Conservation (phyloP, 2,113 vertebrate genomes). For the Albula goreensis region DNA sequence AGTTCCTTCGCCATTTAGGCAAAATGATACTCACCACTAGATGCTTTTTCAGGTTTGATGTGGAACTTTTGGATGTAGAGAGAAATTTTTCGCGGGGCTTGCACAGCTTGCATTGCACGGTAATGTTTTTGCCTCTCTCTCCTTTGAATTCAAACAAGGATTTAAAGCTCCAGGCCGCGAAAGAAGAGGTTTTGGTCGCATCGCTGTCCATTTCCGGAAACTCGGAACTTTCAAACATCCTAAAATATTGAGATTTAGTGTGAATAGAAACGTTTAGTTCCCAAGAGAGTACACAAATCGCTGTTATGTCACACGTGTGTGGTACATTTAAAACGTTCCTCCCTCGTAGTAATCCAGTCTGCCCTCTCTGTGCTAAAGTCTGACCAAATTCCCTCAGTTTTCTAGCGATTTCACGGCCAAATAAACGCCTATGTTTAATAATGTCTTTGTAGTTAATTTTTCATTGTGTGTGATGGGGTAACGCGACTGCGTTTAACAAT, state of each 20-base stretch:
- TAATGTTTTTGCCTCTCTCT: slow-evolving; percentile 26
- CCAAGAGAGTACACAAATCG: background rate
- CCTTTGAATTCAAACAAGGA: slow-evolving; percentile 2
- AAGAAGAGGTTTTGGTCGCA: background rate
- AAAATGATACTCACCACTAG: background rate
- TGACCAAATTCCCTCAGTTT: background rate
- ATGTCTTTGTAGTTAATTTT: background rate
- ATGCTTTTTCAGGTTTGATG: slow-evolving; percentile 10
- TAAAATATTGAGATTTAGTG: background rate
- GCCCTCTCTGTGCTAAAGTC: background rate
- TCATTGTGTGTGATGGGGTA: background rate
- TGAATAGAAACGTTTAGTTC: background rate
- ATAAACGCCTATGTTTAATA: background rate
- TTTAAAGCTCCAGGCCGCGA: slow-evolving; percentile 16
- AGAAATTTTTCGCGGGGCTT: background rate
- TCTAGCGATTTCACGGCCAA: background rate
- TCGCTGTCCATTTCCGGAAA: background rate
- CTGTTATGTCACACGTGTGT: background rate
- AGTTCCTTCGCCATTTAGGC: background rate
- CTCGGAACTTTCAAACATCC: background rate
- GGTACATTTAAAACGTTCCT: background rate
- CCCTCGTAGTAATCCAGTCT: background rate
- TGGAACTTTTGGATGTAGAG: slow-evolving; percentile 13
- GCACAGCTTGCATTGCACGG: slow-evolving; percentile 25
- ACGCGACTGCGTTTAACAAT: background rate